Conservation (phyloP, 2,113 vertebrate species). For the Larimichthys crocea region DNA sequence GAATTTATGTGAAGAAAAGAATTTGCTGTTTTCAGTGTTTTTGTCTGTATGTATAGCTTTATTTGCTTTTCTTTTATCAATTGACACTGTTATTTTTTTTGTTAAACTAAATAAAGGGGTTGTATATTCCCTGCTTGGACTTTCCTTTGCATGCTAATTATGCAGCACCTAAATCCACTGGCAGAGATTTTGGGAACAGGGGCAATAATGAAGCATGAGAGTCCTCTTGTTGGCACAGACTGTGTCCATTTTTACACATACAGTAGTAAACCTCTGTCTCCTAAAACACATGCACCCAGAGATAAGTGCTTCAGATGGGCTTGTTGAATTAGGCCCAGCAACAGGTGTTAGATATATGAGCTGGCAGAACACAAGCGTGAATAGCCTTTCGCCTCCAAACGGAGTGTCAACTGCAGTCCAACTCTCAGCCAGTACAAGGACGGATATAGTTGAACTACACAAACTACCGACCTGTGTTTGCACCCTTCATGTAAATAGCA, state of each 20-base stretch:
- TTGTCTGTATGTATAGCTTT: conserved; percentile 58
- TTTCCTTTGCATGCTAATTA: conserved; percentile 25
- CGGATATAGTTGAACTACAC: too few species aligned
- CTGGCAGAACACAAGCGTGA: conserved; percentile 35
- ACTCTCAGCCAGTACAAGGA: not conserved
- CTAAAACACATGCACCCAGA: conserved; percentile 25
- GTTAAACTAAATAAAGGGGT: conserved; percentile 71
- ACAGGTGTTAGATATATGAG: conserved; percentile 59
- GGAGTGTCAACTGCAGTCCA: conserved; percentile 31
- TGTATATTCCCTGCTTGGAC: conserved; percentile 44
- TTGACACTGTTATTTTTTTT: conserved; percentile 61
- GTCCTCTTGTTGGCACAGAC: conserved; percentile 21
- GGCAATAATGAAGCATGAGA: not conserved
- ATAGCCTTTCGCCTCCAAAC: conserved; percentile 7
- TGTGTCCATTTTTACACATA: conserved; percentile 33
- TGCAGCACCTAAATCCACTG: not conserved
- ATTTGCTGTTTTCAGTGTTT: conserved; percentile 32
- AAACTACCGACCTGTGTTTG: not conserved
- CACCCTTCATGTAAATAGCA: not conserved
- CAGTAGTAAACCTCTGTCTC: conserved; percentile 21
- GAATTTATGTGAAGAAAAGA: conserved; percentile 31
- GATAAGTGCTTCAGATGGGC: conserved; percentile 22
- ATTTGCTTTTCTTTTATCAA: conserved; percentile 70
- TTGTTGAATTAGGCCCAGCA: not conserved
- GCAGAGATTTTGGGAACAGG: conserved; percentile 8